These are phyloP conservation scores for Tupaia chinensis DNA, from an alignment of 2,113 vertebrate species.

Conservation along the genomic window DNA sequence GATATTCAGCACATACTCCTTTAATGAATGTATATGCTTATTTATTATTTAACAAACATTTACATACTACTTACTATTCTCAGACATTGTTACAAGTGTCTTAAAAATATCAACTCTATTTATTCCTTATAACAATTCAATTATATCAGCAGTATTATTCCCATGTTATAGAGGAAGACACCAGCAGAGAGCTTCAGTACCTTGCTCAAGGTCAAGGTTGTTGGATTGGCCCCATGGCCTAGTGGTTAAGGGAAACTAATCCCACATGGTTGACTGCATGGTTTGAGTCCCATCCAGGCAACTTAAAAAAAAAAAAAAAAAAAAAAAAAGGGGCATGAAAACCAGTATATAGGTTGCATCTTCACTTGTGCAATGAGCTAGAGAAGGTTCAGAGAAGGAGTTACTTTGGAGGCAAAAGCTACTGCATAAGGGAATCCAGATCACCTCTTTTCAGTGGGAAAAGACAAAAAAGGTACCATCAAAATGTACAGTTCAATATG, in stretches of 20 bases:
- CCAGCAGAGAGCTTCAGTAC: constrained; percentile 7
- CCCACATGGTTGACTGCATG: too few species aligned
- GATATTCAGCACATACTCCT: constrained; percentile 20
- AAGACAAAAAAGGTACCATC: neutral
- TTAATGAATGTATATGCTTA: neutral
- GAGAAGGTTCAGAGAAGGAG: neutral
- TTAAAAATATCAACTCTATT: constrained; percentile 29
- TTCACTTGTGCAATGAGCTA: neutral
- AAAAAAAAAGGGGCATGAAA: too few species aligned
- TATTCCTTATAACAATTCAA: constrained; percentile 29
- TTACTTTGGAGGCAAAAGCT: neutral
- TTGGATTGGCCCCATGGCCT: too few species aligned
- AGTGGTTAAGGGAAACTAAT: too few species aligned
- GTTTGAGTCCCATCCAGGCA: too few species aligned
- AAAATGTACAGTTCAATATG: neutral
- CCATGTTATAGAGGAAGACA: constrained; percentile 21
- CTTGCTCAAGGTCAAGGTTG: neutral
- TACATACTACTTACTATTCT: neutral
- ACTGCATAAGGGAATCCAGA: neutral
- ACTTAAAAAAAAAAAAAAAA: too few species aligned
- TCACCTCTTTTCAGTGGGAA: neutral
- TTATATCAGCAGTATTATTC: neutral
- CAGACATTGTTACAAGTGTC: neutral
- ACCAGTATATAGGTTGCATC: constrained; percentile 16
- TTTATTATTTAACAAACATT: constrained; percentile 34